Evolutionary conservation across 2,113 vertebrate species (phyloP).

Genomic region (Catharus bicknelli): DNA sequence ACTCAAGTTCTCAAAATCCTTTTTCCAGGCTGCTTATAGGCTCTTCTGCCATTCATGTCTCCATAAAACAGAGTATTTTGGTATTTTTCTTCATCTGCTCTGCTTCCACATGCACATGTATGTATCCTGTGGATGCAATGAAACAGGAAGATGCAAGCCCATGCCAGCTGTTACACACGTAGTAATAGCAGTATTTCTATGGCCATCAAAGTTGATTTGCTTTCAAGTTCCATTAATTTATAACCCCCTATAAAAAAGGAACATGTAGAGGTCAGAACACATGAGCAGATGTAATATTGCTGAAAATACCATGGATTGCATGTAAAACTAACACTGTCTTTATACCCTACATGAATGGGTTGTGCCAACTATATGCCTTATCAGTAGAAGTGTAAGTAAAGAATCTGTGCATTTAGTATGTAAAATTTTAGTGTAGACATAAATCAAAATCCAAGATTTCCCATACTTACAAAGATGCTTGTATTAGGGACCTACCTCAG

Average conservation of each 20-base stretch:
- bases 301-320: not conserved
- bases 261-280: not conserved
- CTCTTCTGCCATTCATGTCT: not conserved
- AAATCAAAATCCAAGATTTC: not conserved
- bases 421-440: not conserved
- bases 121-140: not conserved
- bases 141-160: not conserved
- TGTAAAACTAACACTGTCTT: not conserved
- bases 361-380: not conserved
- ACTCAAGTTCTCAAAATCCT: not conserved
- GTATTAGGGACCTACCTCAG: not conserved
- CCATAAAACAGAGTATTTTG: not conserved
- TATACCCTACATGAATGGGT: not conserved
- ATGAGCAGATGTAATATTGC: not conserved
- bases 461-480: not conserved
- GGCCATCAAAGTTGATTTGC: not conserved
- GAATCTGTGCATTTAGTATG: not conserved
- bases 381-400: not conserved
- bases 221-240: not conserved
- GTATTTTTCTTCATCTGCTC: not conserved
- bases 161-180: not conserved
- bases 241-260: not conserved
- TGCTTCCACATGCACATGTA: not conserved
- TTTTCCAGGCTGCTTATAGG: not conserved
- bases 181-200: not conserved